phyloP scores from a whole-genome alignment of 2,888 invertebrate genomes.

The Sphecodes monilicornis region DNA sequence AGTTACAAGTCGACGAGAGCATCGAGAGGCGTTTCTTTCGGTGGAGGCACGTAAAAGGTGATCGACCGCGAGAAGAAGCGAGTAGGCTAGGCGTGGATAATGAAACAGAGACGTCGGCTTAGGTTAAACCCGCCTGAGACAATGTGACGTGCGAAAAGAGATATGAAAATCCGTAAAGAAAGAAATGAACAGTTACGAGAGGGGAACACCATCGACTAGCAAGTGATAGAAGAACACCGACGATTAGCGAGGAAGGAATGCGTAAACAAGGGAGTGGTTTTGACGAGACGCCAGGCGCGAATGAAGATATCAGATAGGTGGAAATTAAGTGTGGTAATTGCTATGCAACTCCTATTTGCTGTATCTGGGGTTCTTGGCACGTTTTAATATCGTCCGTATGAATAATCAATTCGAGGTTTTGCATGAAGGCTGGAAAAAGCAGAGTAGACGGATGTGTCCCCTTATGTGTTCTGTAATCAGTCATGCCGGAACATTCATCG shows the following conservation, averaged over 20 bases:
- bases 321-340: background rate
- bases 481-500: background rate
- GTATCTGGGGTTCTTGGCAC: background rate
- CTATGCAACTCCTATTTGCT: background rate
- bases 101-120: background rate
- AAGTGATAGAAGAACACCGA: background rate
- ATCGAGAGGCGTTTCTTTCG: slow-evolving; percentile 8
- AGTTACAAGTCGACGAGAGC: background rate
- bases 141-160: slow-evolving; percentile 3
- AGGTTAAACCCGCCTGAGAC: background rate
- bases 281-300: background rate
- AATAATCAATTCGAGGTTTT: background rate
- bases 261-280: slow-evolving; percentile 3
- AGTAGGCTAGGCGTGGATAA: slow-evolving; percentile 14
- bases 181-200: background rate
- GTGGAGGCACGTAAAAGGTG: slow-evolving; percentile 4
- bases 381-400: background rate
- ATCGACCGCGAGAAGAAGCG: slow-evolving; percentile 13
- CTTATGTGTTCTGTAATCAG: background rate
- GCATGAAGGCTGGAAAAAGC: background rate
- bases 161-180: background rate
- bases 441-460: background rate
- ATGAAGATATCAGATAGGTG: background rate
- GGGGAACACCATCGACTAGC: background rate
- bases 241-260: background rate